Evolutionary conservation across 1,140 invertebrate species (phyloP).

Genomic region (Drosophila serrata): DNA sequence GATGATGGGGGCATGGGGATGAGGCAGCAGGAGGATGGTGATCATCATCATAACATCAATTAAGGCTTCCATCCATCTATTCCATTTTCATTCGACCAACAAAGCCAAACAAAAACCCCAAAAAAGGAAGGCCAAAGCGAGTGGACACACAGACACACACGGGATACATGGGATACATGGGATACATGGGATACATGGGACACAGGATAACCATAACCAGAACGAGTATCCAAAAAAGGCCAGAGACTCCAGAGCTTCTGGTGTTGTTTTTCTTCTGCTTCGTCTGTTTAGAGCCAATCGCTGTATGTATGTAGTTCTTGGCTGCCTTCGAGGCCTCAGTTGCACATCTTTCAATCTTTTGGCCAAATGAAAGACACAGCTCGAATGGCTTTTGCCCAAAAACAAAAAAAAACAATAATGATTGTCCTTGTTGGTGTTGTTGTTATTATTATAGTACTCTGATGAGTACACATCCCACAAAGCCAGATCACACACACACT

Average conservation of each 20-base stretch:
- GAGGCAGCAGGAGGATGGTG: conserved; percentile 22
- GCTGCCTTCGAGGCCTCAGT: conserved; percentile 5
- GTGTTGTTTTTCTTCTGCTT: background rate
- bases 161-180: background rate
- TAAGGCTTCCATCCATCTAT: conserved; percentile 65
- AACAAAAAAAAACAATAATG: too few relatives aligned
- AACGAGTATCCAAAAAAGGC: conserved; percentile 14
- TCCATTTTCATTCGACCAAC: conserved; percentile 60
- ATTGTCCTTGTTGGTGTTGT: conserved; percentile 38
- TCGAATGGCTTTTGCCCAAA: conserved; percentile 5
- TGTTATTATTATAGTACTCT: background rate
- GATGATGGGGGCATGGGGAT: background rate
- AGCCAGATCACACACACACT: conserved; percentile 7
- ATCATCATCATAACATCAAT: conserved; percentile 78
- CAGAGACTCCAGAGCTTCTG: conserved; percentile 12
- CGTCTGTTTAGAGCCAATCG: conserved; percentile 19
- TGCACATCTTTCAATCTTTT: conserved; percentile 53
- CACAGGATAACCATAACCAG: conserved; percentile 4
- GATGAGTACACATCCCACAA: conserved; percentile 4
- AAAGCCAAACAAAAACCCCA: conserved; percentile 50
- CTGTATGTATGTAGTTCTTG: background rate
- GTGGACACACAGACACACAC: conserved; percentile 8
- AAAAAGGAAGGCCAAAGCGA: conserved; percentile 48
- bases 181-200: background rate
- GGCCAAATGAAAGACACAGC: conserved; percentile 15